Base-by-base conservation (phyloP, 2,888 invertebrate genomes). In the Leucophenga maculata region DNA sequence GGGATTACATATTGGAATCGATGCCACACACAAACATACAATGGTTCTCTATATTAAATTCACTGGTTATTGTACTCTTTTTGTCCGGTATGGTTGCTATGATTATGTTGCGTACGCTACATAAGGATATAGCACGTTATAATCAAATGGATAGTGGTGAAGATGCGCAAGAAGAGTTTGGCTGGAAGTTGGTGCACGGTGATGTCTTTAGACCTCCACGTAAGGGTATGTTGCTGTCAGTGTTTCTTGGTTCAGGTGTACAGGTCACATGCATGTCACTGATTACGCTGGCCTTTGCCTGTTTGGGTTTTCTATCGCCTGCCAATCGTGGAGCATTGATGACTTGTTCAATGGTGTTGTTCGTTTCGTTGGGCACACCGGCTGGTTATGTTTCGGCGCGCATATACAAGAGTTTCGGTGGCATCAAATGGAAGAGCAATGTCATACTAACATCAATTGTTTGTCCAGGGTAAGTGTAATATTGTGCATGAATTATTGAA, bases 61-160 rank as follows among this genome's bases (percentile, higher is more conserved):
- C 98, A 0, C 90, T 99, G 80, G 97, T 99, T 69, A 99, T 99
- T 83, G 97, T 97, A 1, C 90, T 98, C 44, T 99, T 99, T 89
- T 90, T 99, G 20, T 97, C 98, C 77, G 99, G 99, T 77, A 99
- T 99, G 99, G 98, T 99, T 16, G 99, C 98, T 32, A 99, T 99
- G 99, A 99, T 99, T 84, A 92, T 99, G 89, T 89, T 99, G 77
- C 91, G 99, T 73, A 99, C 99, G 0, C 90, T 99, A 72, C 98
- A 99, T 88, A 97, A 98, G 88, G 99, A 99, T 89, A 99, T 99
- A 81, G 98, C 99, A 4, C 92, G 99, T 79, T 99, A 99, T 88
- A 99, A 99, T 89, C 98, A 99, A 91, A 94, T 94, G 91, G 94
- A 94, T 82, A 94, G 94, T 78, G 94, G 94, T 9, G 94, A 94